Conservation (phyloP, 2,888 invertebrate genomes). For the Nemotelus pantherinus region DNA sequence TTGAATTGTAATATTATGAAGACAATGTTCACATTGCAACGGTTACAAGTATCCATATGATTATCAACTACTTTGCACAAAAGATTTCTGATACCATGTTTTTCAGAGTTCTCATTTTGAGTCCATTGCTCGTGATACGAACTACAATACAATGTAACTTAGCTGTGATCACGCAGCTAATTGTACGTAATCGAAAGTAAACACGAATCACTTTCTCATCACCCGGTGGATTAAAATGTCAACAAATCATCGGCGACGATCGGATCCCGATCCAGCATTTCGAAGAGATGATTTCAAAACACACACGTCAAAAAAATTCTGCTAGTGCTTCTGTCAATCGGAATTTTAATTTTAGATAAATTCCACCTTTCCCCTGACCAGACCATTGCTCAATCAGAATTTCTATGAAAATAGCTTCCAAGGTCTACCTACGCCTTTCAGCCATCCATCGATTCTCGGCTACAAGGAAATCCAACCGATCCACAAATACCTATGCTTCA, state of each 20-base stretch:
- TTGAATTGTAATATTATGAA: no score
- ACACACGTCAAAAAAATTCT: slow-evolving; percentile 9
- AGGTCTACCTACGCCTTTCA: background rate
- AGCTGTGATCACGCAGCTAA: background rate
- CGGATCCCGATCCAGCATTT: slow-evolving; percentile 19
- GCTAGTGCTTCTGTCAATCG: slow-evolving; percentile 15
- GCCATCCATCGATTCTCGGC: background rate
- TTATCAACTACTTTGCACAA: no score
- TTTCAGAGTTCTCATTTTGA: no score
- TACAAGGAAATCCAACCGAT: background rate
- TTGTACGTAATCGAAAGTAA: background rate
- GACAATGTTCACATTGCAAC: no score
- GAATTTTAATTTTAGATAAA: slow-evolving; percentile 6
- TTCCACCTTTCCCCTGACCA: slow-evolving; percentile 15
- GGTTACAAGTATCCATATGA: no score
- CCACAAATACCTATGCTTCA: background rate
- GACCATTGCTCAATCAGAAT: background rate
- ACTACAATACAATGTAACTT: no score
- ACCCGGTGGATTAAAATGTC: slow-evolving; percentile 29
- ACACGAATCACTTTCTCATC: slow-evolving; percentile 13
- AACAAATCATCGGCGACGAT: slow-evolving; percentile 34
- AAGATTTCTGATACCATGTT: no score
- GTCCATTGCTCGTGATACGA: no score
- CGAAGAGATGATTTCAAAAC: slow-evolving; percentile 15
- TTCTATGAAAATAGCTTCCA: background rate